phyloP scores from a whole-genome alignment of 2,888 invertebrate genomes.

The Ceramica pisi region DNA sequence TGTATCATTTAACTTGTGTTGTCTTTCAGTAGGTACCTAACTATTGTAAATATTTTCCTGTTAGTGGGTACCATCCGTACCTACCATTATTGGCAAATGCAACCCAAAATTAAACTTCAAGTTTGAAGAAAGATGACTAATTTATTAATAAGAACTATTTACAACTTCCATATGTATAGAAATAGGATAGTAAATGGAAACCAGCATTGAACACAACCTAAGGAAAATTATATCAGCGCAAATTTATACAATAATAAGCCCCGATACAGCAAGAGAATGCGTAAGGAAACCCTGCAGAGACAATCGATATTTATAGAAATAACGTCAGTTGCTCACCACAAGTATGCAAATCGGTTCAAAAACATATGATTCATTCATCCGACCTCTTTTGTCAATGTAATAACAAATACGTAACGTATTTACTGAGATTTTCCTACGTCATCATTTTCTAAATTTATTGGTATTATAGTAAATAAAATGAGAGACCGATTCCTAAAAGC shows the following conservation, averaged over 20 bases:
- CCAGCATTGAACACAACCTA: conserved; percentile 62
- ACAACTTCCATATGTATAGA: conserved; percentile 74
- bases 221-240: conserved; percentile 59
- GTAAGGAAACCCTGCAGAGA: conserved; percentile 46
- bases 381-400: conserved; percentile 12
- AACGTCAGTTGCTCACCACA: conserved; percentile 9
- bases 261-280: conserved; percentile 27
- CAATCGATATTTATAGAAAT: conserved; percentile 35
- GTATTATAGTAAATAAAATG: no score
- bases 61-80: no score
- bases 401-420: conserved; percentile 12
- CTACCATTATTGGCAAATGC: no score
- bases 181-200: conserved; percentile 49
- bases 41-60: not conserved
- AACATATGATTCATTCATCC: conserved; percentile 31
- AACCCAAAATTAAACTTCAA: conserved; percentile 52
- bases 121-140: conserved; percentile 69
- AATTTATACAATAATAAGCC: conserved; percentile 48
- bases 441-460: conserved; percentile 1
- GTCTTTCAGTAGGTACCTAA: no score
- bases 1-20: not conserved
- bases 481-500: not conserved
- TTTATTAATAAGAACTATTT: conserved; percentile 80
- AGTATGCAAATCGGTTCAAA: conserved; percentile 27
- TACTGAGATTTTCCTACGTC: conserved; percentile 5